Percentiles rank a stretch among this genome's conserved stretches.
Conservation (phyloP, 1,140 invertebrate species). For the Drosophila elegans region DNA sequence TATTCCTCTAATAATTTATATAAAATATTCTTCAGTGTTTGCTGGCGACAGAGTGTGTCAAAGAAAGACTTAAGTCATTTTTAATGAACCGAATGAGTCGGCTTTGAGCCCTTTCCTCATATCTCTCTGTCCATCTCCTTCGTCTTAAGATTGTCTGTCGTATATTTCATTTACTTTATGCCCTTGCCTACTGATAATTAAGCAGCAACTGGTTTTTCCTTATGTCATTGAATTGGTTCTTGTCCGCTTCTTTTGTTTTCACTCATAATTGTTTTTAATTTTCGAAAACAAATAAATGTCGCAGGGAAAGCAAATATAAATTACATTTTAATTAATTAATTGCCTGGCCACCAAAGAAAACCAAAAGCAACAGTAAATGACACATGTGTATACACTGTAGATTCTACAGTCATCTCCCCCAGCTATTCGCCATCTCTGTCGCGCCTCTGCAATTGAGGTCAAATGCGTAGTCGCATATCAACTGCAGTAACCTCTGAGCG, state of each 20-base stretch:
- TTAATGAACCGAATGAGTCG: constrained; percentile 29
- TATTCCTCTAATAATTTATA: no score
- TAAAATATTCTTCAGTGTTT: neutral
- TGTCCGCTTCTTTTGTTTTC: constrained; percentile 15
- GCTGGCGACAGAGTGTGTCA: constrained; percentile 12
- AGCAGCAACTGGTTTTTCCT: constrained; percentile 39
- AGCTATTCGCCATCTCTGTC: constrained; percentile 19
- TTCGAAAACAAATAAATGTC: constrained; percentile 52
- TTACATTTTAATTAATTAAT: constrained; percentile 55
- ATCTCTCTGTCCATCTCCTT: constrained; percentile 1
- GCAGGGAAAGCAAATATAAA: constrained; percentile 40
- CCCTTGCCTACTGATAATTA: constrained; percentile 26
- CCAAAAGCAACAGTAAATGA: constrained; percentile 13
- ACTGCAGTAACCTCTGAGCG: constrained; percentile 22
- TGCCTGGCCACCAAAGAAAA: constrained; percentile 29
- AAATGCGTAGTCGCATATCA: constrained; percentile 44
- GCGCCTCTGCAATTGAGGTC: constrained; percentile 40
- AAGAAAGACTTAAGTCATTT: constrained; percentile 33
- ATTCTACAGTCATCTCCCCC: constrained; percentile 5
- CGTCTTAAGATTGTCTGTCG: constrained; percentile 15
- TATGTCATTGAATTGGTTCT: constrained; percentile 34
- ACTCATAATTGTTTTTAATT: constrained; percentile 52
- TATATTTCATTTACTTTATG: constrained; percentile 24
- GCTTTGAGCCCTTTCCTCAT: constrained; percentile 13
- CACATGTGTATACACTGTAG: neutral